Evolutionary conservation across 2,888 invertebrate species (phyloP), one percentile per base, ranked within the genome.

Genomic region (Gymnosoma rotundatum): DNA sequence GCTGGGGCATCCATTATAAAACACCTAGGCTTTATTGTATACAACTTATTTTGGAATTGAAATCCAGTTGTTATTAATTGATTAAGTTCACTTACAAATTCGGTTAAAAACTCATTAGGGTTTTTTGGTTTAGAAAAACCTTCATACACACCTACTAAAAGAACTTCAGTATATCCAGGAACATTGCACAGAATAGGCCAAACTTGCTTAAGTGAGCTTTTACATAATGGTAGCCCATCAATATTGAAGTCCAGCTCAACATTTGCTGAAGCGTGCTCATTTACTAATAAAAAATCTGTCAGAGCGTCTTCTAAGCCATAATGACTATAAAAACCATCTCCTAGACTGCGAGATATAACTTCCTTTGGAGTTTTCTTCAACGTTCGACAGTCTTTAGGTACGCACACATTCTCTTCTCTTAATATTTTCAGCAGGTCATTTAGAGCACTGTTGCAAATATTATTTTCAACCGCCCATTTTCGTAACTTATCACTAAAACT

Each of bases 111-210:
- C 45, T 75, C 75, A 14, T 56, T 64, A 21, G 25, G 50, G 42
- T 56, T 56, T 52, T 64, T 75, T n/a, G 64, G 64, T 52, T 75
- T 75, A 18, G 74, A 38, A 52, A 42, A 45, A 9, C 64, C 75
- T 45, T 66, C 66, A 56, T 56, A 64, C 21, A 56, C 75, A 14
- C 66, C 66, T 25, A 56, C 32, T 12, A 66, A 64, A 10, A 75
- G 18, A 0, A 75, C 58, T 16, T 75, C 45, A 2, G 54, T 12
- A 36, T 54, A 54, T 14, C 45, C 48, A 76, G 58, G 48, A 32
- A 25, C 52, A 76, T 64, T 75, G 16, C 50, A 8, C 20, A 84
- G 36, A 18, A 84, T 84, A 25, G 73, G 73, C 80, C 84, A 81
- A 6, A 81, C 63, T 67, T 80, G 60, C 7, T 60, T 70, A 18